Evolutionary conservation across 2,888 invertebrate species (phyloP).

Genomic region (Diachrysia chrysitis): DNA sequence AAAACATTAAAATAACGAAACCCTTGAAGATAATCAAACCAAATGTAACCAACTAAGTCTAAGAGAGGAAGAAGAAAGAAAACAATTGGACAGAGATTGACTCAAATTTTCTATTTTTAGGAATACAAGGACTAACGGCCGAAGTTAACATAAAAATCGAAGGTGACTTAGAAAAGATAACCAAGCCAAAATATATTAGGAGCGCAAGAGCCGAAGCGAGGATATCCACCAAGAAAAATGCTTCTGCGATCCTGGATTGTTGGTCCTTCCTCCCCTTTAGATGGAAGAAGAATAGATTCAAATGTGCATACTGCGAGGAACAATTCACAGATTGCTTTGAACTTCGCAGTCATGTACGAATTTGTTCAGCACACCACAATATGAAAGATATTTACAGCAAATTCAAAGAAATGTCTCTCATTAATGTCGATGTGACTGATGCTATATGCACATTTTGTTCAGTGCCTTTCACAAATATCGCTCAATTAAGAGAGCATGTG

Average conservation of each 20-base stretch:
- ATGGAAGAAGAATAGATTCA: constrained; percentile 82
- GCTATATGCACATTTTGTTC: constrained; percentile 75
- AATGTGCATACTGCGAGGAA: constrained; percentile 82
- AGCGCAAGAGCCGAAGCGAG: constrained; percentile 81
- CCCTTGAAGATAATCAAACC: too few species aligned
- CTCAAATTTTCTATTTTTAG: constrained; percentile 86
- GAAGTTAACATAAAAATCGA: constrained; percentile 65
- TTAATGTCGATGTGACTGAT: constrained; percentile 80
- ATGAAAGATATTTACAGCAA: constrained; percentile 82
- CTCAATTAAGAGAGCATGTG: constrained; percentile 76
- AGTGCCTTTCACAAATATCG: constrained; percentile 65
- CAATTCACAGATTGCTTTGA: constrained; percentile 76
- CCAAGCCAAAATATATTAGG: constrained; percentile 73
- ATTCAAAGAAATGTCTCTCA: constrained; percentile 83
- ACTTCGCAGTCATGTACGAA: constrained; percentile 74
- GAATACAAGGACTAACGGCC: constrained; percentile 69
- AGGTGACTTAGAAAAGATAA: constrained; percentile 46
- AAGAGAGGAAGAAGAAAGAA: constrained; percentile 15
- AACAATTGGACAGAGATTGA: constrained; percentile 44
- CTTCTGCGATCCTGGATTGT: constrained; percentile 76
- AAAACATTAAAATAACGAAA: too few species aligned
- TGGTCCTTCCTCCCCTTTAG: constrained; percentile 82
- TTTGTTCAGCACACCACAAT: constrained; percentile 71
- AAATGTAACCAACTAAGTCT: too few species aligned
- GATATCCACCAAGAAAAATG: constrained; percentile 81